Evolutionary conservation across 2,797 vertebrate genomes (phyloP), one percentile per base, ranked within the genome.

Genomic region (Crenichthys baileyi): DNA sequence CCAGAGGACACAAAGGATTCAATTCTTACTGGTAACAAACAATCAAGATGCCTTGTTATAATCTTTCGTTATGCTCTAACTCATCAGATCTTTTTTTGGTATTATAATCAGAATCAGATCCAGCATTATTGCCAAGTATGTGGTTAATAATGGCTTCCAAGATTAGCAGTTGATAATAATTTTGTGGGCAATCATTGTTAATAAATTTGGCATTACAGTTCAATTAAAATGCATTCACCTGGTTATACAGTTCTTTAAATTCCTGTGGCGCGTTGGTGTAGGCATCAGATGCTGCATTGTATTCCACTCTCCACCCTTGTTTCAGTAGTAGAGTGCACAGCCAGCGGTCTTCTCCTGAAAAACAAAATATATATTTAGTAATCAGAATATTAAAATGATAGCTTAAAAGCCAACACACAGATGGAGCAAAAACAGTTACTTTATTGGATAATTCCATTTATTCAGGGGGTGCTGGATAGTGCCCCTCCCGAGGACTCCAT

Each of bases 281-380:
- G 55, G 95, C 95, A 51, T 96, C 95, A 7, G 95, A 92, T 0
- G 95, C 95, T 1, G 95, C 94, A 0, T 94, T 95, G 76, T 96
- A 96, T 87, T 96, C 95, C 41, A 96, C 94, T 75, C 95, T 94
- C 95, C 95, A 96, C 12, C 95, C 95, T 75, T 95, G 95, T 82
- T 95, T 95, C 56, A 96, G 72, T 44, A 96, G 73, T 53, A 96
- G 88, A n/a, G 95, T 96, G 60, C 95, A 95, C 71, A 96, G 82
- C 95, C 95, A 96, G 76, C 96, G 95, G 76, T 96, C 96, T 77
- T 96, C 96, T 41, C 96, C 95, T 96, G 77, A 72, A 20, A 3
- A 31, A 24, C 20, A 73, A 3, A 48, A 26, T 1, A 41, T 2
- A 1, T 0, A 5, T 44, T 71, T n/a, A 61, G 1, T 53, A 1